These are phyloP conservation scores for Cladopsammia gracilis DNA, from an alignment of 64 coral and sea anemone genomes.

Conservation along the genomic window DNA sequence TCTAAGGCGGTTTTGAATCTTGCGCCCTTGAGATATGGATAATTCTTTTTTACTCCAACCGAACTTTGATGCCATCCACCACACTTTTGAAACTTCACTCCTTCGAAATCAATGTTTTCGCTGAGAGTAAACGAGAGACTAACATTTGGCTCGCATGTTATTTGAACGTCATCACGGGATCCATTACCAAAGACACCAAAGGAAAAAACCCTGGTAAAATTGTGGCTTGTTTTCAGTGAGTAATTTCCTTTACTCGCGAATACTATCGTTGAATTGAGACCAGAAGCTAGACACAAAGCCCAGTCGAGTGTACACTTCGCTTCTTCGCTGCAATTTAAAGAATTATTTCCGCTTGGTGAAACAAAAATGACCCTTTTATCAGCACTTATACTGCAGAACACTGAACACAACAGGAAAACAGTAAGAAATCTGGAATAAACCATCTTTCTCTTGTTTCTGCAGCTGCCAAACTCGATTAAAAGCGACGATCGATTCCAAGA, in stretches of 20 bases:
- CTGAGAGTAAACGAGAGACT: conserved; percentile 75
- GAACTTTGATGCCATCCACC: conserved; percentile 77
- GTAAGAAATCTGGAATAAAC: too few relatives aligned
- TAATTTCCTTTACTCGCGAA: conserved; percentile 42
- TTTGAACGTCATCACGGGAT: conserved; percentile 33
- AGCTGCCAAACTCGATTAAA: too few relatives aligned
- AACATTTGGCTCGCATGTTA: conserved; percentile 56
- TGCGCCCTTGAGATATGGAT: conserved; percentile 28
- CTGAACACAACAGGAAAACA: too few relatives aligned
- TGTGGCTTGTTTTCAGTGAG: conserved; percentile 28
- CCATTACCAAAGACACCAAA: conserved; percentile 50
- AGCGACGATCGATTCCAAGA: too few relatives aligned
- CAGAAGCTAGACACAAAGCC: neutral
- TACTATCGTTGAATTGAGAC: conserved; percentile 20
- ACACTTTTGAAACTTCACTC: conserved; percentile 62
- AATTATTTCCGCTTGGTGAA: conserved; percentile 26
- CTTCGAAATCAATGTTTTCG: conserved; percentile 55
- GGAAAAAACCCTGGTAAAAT: conserved; percentile 21
- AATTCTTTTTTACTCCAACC: conserved; percentile 4
- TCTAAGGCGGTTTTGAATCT: conserved; percentile 70
- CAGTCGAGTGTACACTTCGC: conserved; percentile 15
- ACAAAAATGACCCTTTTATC: too few relatives aligned
- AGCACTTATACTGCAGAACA: too few relatives aligned
- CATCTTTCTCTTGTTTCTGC: too few relatives aligned
- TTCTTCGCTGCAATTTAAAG: conserved; percentile 8